Evolutionary conservation across 1,140 invertebrate species (phyloP).

Genomic region (Cydia fagiglandana): DNA sequence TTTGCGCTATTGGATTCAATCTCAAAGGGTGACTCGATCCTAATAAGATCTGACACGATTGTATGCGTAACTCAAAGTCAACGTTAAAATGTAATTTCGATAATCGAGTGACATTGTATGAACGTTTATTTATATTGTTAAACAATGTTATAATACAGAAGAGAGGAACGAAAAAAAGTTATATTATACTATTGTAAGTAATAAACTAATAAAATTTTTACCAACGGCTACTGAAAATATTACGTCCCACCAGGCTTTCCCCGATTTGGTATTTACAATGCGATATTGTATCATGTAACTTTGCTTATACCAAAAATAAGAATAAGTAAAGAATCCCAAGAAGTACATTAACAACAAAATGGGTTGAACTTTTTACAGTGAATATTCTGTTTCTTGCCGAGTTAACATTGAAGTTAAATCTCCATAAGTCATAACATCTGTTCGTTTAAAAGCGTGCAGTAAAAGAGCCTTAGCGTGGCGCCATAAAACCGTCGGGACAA

Average conservation of each 20-base stretch:
- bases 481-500: constrained; percentile 35
- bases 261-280: too few relatives aligned
- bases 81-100: not conserved
- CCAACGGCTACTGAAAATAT: too few relatives aligned
- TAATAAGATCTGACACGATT: constrained; percentile 1
- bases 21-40: constrained; percentile 3
- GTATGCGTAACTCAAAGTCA: not conserved
- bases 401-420: not conserved
- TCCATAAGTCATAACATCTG: not conserved
- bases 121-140: not conserved
- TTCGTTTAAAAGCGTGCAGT: constrained; percentile 13
- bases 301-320: too few relatives aligned
- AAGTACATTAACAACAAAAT: too few relatives aligned
- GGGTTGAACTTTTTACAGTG: too few relatives aligned
- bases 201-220: too few relatives aligned
- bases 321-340: too few relatives aligned
- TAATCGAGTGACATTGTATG: not conserved
- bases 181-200: too few relatives aligned
- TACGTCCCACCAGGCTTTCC: too few relatives aligned
- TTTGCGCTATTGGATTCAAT: constrained; percentile 25
- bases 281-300: too few relatives aligned
- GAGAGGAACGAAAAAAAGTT: too few relatives aligned
- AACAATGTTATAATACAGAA: not conserved
- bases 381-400: too few relatives aligned
- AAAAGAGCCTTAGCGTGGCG: constrained; percentile 16